Base-by-base conservation (phyloP, 1,140 invertebrate species). In the Macrobrachium rosenbergii region DNA sequence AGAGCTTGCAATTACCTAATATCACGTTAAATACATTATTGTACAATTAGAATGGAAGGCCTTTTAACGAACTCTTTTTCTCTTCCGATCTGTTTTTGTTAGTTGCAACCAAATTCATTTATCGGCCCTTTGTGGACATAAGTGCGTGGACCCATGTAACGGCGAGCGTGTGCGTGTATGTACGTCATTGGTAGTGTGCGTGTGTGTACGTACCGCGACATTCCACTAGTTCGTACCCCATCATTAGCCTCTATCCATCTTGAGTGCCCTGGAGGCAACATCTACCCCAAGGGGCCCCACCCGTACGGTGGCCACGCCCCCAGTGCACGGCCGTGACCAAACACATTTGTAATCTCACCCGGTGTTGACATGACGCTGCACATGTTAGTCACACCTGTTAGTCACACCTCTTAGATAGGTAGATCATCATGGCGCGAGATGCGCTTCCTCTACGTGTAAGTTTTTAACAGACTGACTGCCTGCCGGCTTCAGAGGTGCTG, bases 221-320 rank as follows among this genome's bases (percentile, higher is more conserved):
- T 87, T 87, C 85, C 85, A 87, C 58, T 59, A n/a, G 67, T 73
- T 78, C 81, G 85, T 75, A 82, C 85, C 85, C 85, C 69, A 63
- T 87, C 85, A 87, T 87, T 87, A 87, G 69, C 72, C 85, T 87
- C 85, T 82, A 87, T 87, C 85, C 85, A 87, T 87, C 85, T 87
- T 87, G 85, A 67, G 67, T 60, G 58, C 78, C 85, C 85, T 21
- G 8, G 23, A 67, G 85, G 78, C 85, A 19, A 23, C 28, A 69
- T 76, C 37, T 37, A 11, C 82, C 64, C 37, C 82, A 11, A 37
- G 59, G 16, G 17, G 23, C 83, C 76, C 63, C 83, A 28, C 63
- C 45, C 83, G 43, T 72, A 77, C 37, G 52, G n/a, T 78, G 58
- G 62, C 23, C 78, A 76, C 84, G 43, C 84, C 84, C 67, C 72